phyloP scores from a whole-genome alignment of 2,113 vertebrate species.

The Colossoma macropomum region DNA sequence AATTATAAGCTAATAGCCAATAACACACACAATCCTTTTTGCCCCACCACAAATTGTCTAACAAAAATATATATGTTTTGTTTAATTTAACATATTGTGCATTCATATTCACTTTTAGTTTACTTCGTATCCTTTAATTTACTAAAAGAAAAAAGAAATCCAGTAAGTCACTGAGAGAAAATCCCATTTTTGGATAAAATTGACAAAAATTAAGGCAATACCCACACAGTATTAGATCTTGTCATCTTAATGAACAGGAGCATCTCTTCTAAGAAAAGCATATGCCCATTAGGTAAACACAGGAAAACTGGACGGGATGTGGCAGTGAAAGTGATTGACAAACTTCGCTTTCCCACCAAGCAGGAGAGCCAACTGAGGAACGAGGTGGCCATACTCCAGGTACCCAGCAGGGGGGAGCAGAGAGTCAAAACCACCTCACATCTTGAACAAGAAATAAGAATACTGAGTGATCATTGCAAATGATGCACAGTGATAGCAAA shows the following conservation, averaged over 20 bases:
- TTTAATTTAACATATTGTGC: no score
- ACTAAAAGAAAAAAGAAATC: no score
- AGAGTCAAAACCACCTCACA: background rate
- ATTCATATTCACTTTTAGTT: no score
- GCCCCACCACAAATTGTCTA: no score
- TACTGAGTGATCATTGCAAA: no score
- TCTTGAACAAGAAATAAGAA: background rate
- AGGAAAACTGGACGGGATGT: slow-evolving; percentile 74
- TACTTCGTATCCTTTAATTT: no score
- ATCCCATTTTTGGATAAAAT: background rate
- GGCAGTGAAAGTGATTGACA: slow-evolving; percentile 83
- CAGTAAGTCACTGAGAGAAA: background rate
- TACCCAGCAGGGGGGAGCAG: slow-evolving; percentile 62
- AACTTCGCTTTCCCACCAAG: slow-evolving; percentile 83
- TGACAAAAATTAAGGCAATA: no score
- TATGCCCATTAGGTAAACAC: slow-evolving; percentile 73
- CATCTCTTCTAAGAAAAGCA: background rate
- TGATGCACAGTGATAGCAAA: no score
- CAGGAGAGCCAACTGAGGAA: slow-evolving; percentile 84
- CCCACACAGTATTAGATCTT: background rate
- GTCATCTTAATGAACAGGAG: background rate
- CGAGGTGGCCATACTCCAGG: slow-evolving; percentile 84
- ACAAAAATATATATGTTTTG: no score
- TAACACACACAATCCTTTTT: no score
- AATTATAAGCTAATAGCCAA: background rate